A percentile compares a stretch with the other conserved stretches of the same genome.
Conservation (phyloP, 2,888 invertebrate genomes). For the Trichopoda pennipes region DNA sequence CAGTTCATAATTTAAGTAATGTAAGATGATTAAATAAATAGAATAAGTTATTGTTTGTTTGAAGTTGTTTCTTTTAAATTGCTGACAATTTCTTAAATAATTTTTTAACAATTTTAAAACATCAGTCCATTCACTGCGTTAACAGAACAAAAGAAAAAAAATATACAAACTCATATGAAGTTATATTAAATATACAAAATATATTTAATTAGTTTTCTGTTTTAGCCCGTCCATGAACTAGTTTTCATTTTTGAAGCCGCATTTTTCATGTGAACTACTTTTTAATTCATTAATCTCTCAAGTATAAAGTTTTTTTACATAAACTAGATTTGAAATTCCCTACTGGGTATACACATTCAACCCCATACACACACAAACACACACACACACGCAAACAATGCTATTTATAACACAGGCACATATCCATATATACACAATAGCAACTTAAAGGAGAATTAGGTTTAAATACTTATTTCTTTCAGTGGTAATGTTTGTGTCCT, state of each 20-base stretch:
- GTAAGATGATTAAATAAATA: no score
- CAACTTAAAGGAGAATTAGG: conserved; percentile 45
- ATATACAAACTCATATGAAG: not conserved
- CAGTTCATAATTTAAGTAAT: no score
- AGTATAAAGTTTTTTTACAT: conserved; percentile 35
- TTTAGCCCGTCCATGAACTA: conserved; percentile 41
- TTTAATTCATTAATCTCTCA: conserved; percentile 55
- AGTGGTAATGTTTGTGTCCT: not conserved
- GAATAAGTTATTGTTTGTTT: no score
- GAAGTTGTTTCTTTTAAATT: no score
- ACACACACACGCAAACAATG: not conserved
- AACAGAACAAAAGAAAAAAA: not conserved
- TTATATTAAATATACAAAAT: not conserved
- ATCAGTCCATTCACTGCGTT: not conserved
- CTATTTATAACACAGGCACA: not conserved
- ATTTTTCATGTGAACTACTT: conserved; percentile 36
- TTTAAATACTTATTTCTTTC: conserved; percentile 20
- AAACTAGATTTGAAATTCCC: conserved; percentile 49
- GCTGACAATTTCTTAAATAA: no score
- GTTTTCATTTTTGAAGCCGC: conserved; percentile 2
- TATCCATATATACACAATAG: not conserved
- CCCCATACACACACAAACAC: not conserved
- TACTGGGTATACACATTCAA: conserved; percentile 41
- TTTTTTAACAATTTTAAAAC: no score
- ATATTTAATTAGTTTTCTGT: conserved; percentile 38